A percentile compares a stretch with the other conserved stretches of the same genome.
phyloP scores from a whole-genome alignment of 2,113 vertebrate species.

The Bettongia penicillata region DNA sequence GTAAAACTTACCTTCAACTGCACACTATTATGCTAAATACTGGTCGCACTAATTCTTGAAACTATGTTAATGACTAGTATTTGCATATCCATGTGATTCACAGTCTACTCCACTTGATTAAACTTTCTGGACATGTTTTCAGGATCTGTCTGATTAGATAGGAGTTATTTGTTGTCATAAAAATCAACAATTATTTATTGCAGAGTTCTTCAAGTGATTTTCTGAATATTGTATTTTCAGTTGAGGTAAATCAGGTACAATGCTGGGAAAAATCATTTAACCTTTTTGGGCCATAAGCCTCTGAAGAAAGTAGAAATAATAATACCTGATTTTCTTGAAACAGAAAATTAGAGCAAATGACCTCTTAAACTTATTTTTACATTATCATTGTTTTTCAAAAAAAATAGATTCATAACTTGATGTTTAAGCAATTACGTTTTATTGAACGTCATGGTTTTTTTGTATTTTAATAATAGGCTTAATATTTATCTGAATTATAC shows the following conservation, averaged over 20 bases:
- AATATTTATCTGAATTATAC: not conserved
- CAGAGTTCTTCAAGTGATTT: not conserved
- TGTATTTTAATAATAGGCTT: not conserved
- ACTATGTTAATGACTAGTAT: not conserved
- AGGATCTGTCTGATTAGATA: not conserved
- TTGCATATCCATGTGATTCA: not conserved
- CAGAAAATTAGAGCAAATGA: not conserved
- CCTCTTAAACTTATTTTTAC: not conserved
- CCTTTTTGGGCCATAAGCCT: not conserved
- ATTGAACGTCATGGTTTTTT: not conserved
- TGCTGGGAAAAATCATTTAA: not conserved
- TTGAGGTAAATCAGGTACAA: not conserved
- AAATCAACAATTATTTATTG: not conserved
- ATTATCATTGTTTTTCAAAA: not conserved
- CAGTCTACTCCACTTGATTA: not conserved
- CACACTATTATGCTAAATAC: not conserved
- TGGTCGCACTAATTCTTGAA: not conserved
- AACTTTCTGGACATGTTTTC: not conserved
- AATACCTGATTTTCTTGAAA: not conserved
- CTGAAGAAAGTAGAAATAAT: not conserved
- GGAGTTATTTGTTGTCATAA: not conserved
- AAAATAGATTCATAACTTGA: not conserved
- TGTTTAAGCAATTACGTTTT: not conserved
- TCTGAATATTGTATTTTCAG: not conserved
- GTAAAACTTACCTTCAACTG: not conserved